phyloP scores from a whole-genome alignment of 2,888 invertebrate genomes.

The Litoditis marina region DNA sequence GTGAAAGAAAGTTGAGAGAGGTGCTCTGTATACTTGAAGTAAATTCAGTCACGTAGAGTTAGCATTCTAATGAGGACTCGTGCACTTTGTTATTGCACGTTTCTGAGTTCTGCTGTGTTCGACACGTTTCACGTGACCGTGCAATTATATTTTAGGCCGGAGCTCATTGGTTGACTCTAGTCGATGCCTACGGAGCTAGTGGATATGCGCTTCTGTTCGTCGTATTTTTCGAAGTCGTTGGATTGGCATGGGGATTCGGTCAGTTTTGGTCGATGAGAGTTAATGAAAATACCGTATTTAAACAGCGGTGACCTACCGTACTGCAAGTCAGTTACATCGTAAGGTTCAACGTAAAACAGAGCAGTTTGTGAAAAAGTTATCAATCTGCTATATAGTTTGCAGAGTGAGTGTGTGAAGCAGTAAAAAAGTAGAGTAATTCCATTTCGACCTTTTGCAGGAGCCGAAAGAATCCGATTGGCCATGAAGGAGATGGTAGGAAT shows the following conservation, averaged over 20 bases:
- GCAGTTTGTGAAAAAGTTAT: not conserved
- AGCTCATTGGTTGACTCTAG: conserved; percentile 79
- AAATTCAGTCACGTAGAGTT: too few relatives aligned
- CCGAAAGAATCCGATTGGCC: conserved; percentile 74
- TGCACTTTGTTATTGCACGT: too few relatives aligned
- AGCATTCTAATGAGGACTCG: too few relatives aligned
- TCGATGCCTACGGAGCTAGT: conserved; percentile 83
- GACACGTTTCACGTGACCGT: too few relatives aligned
- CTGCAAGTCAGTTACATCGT: too few relatives aligned
- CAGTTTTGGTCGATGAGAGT: too few relatives aligned
- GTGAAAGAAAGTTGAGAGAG: too few relatives aligned
- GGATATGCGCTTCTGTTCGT: conserved; percentile 79
- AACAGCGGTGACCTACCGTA: too few relatives aligned
- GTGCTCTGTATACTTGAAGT: not conserved
- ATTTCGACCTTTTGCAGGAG: conserved; percentile 62
- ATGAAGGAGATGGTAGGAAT: conserved; percentile 80
- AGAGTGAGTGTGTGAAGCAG: not conserved
- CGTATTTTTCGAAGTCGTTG: conserved; percentile 84
- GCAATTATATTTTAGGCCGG: conserved; percentile 71
- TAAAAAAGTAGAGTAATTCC: not conserved
- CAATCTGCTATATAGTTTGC: not conserved
- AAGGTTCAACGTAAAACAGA: too few relatives aligned
- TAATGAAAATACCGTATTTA: too few relatives aligned
- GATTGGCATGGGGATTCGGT: conserved; percentile 84
- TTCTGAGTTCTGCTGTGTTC: too few relatives aligned